Base-by-base conservation (phyloP, 2,113 vertebrate species). In the Peromyscus maniculatus region DNA sequence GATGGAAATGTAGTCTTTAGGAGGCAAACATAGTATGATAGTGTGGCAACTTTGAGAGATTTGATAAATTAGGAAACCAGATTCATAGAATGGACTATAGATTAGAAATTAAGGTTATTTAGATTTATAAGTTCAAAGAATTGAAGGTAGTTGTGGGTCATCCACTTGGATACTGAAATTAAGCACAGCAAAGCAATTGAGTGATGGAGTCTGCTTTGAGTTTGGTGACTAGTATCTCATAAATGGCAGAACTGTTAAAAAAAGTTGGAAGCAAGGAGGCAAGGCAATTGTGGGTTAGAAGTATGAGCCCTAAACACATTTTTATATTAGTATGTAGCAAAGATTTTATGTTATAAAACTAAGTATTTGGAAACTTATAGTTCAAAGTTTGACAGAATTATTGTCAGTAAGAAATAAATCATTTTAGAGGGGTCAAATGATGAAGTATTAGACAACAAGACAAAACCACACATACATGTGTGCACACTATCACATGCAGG, bases 321-420 rank as follows among this genome's bases (percentile, higher is more conserved):
- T 89, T 86, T 91, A 83, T 36, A 49, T 7, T 55, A 39, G 17
- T 66, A 5, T 88, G 69, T 2, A 93, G 31, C 46, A 91, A 7
- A 78, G 33, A 66, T 79, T 52, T 43, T 43, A 43, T 43, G 12
- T 72, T 96, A 11, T 43, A 43, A 72, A 31, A 72, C 2, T 78
- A 77, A 87, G 36, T 19, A 78, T 84, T 71, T 91, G 24, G 31
- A 72, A 93, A 2, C 24, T 72, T 83, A 49, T 69, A 82, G 4
- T 90, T 87, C n/a, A 16, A 17, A 72, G 28, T 57, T 90, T 36
- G 36, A 94, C 62, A 67, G 80, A 92, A 87, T 72, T 72, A 72
- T 6, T 80, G 9, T 2, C 31, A 92, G 64, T 21, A 49, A 89
- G 62, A 92, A 89, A 67, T 13, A 59, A 67, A 62, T 69, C 26